Conservation (phyloP, 2,797 vertebrate genomes). For the Denticeps clupeoides region DNA sequence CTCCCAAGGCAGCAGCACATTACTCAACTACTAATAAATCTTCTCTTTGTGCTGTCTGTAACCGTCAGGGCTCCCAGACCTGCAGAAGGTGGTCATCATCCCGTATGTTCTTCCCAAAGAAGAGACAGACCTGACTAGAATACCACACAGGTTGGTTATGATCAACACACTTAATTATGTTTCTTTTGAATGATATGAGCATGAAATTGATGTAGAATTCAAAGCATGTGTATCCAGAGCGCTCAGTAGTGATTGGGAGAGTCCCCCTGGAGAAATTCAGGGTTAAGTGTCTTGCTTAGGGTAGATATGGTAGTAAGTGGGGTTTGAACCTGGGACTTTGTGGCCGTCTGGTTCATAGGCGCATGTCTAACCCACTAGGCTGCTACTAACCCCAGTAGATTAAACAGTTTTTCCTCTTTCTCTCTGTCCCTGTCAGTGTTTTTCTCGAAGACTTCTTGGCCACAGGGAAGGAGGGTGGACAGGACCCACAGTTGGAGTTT, state of each 20-base stretch:
- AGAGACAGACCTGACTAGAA: slow-evolving; percentile 76
- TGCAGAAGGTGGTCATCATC: slow-evolving; percentile 82
- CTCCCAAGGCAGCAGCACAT: too few relatives aligned
- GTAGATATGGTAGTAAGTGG: too few relatives aligned
- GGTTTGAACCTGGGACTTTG: too few relatives aligned
- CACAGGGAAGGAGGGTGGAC: slow-evolving; percentile 64
- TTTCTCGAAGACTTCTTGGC: slow-evolving; percentile 87
- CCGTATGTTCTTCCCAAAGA: slow-evolving; percentile 72
- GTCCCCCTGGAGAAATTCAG: too few relatives aligned
- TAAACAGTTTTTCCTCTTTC: slow-evolving; percentile 1
- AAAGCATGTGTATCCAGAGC: too few relatives aligned
- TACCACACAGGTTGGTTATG: slow-evolving; percentile 73
- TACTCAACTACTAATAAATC: too few relatives aligned
- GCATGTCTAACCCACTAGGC: too few relatives aligned
- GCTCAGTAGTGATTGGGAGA: too few relatives aligned
- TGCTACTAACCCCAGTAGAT: too few relatives aligned
- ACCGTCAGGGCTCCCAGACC: slow-evolving; percentile 74
- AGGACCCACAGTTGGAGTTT: slow-evolving; percentile 87
- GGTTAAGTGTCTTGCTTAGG: too few relatives aligned
- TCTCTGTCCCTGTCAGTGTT: slow-evolving; percentile 48
- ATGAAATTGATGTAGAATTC: too few relatives aligned
- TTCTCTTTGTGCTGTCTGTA: neutral
- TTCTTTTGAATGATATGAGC: neutral
- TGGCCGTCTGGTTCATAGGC: too few relatives aligned
- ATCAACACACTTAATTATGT: neutral